Conservation (phyloP, 2,888 invertebrate genomes). For the Lasiommata megera region DNA sequence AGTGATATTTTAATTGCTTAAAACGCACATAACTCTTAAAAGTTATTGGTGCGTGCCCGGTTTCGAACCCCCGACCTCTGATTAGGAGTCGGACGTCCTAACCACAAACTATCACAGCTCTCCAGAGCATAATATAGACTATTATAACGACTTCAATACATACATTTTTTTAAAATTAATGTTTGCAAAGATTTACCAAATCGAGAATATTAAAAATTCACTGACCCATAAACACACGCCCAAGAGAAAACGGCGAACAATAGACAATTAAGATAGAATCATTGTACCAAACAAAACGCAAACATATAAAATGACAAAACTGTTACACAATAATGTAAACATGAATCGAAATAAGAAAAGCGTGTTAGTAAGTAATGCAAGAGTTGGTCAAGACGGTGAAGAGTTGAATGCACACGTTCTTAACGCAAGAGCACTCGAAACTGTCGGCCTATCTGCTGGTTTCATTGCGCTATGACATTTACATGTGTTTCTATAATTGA, state of each 20-base stretch:
- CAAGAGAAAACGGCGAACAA: constrained; percentile 11
- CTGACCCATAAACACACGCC: neutral
- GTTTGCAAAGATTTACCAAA: too few species aligned
- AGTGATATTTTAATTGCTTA: too few species aligned
- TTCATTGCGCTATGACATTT: constrained; percentile 64
- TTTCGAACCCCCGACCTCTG: too few species aligned
- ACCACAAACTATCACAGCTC: too few species aligned
- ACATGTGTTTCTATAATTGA: constrained; percentile 69
- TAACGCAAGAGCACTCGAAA: constrained; percentile 45
- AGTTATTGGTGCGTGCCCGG: too few species aligned
- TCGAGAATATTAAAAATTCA: neutral
- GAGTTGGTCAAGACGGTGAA: constrained; percentile 44
- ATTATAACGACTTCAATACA: too few species aligned
- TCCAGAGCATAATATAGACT: too few species aligned
- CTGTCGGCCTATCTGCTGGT: constrained; percentile 38
- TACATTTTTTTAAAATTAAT: too few species aligned
- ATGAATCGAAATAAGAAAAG: constrained; percentile 39
- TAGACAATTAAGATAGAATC: constrained; percentile 28
- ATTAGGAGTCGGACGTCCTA: too few species aligned
- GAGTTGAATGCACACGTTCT: constrained; percentile 36
- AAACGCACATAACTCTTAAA: too few species aligned
- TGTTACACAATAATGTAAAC: constrained; percentile 29
- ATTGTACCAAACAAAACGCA: neutral
- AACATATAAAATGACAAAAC: neutral
- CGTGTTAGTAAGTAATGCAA: constrained; percentile 38